These are phyloP conservation scores for Machimus atricapillus DNA, from an alignment of 2,888 invertebrate species.

Conservation along the genomic window DNA sequence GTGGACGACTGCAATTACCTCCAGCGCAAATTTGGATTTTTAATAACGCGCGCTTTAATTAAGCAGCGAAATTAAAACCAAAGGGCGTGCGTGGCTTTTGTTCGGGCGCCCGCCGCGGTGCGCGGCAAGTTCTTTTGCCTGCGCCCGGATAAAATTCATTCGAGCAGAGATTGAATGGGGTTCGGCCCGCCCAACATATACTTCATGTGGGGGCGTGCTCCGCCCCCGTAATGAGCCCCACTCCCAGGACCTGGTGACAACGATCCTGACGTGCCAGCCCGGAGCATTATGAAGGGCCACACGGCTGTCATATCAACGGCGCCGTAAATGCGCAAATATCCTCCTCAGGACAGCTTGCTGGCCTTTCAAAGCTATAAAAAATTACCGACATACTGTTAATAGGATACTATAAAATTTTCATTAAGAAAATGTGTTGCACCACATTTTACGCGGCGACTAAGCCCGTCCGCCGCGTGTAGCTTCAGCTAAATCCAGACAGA, in stretches of 20 bases:
- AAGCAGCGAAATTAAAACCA: constrained; percentile 22
- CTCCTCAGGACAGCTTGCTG: constrained; percentile 1
- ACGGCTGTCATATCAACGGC: constrained; percentile 14
- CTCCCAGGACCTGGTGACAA: neutral
- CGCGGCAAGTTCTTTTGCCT: neutral
- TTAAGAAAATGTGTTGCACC: constrained; percentile 53
- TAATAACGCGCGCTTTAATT: neutral
- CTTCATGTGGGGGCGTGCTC: neutral
- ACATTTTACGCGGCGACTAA: constrained; percentile 30
- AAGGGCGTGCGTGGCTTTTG: neutral
- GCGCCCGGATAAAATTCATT: neutral
- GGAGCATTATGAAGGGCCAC: neutral
- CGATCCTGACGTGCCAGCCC: neutral
- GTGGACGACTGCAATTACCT: neutral
- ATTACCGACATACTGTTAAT: constrained; percentile 36
- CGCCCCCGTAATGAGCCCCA: neutral
- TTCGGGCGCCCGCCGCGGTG: neutral
- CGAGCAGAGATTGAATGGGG: neutral
- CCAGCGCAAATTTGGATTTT: neutral
- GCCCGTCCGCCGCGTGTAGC: neutral
- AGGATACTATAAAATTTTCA: constrained; percentile 51
- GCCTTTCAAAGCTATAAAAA: constrained; percentile 28
- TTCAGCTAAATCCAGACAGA: neutral
- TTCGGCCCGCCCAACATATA: neutral
- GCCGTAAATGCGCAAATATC: constrained; percentile 16